Percentiles rank a stretch among this genome's conserved stretches.
Conservation (phyloP, 2,888 invertebrate species). For the Troides oblongomaculatus region DNA sequence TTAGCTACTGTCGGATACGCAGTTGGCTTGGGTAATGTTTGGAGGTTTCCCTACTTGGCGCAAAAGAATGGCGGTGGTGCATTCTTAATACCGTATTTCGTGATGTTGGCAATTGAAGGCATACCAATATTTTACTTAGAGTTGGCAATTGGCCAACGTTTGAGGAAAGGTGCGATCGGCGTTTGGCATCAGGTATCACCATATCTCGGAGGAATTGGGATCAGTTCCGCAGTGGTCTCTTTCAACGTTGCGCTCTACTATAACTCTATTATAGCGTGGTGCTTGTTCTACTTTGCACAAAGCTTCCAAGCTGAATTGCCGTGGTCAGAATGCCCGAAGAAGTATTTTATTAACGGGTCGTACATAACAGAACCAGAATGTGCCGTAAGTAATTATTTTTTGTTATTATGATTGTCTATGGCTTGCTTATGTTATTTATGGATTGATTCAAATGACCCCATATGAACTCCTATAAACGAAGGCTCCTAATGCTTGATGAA, state of each 20-base stretch:
- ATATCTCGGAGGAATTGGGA: slow-evolving; percentile 92
- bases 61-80: slow-evolving; percentile 98
- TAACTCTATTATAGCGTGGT: slow-evolving; percentile 99
- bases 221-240: slow-evolving; percentile 96
- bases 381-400: slow-evolving; percentile 79
- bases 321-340: slow-evolving; percentile 94
- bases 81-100: slow-evolving; percentile 97
- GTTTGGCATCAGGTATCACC: slow-evolving; percentile 97
- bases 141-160: slow-evolving; percentile 94
- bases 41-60: slow-evolving; percentile 96
- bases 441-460: not conserved
- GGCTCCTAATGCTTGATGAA: too few relatives aligned
- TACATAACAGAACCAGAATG: slow-evolving; percentile 90
- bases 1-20: slow-evolving; percentile 97
- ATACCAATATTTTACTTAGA: slow-evolving; percentile 98
- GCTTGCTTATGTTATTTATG: not conserved
- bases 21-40: slow-evolving; percentile 96
- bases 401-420: not conserved
- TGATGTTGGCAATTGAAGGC: slow-evolving; percentile 96
- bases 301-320: slow-evolving; percentile 95
- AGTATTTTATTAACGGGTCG: slow-evolving; percentile 88
- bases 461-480: too few relatives aligned
- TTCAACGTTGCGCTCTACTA: slow-evolving; percentile 98
- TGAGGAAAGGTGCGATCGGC: slow-evolving; percentile 96
- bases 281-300: slow-evolving; percentile 95